phyloP scores from a whole-genome alignment of 2,797 vertebrate genomes.

The Enteromius afrohamiltoni region DNA sequence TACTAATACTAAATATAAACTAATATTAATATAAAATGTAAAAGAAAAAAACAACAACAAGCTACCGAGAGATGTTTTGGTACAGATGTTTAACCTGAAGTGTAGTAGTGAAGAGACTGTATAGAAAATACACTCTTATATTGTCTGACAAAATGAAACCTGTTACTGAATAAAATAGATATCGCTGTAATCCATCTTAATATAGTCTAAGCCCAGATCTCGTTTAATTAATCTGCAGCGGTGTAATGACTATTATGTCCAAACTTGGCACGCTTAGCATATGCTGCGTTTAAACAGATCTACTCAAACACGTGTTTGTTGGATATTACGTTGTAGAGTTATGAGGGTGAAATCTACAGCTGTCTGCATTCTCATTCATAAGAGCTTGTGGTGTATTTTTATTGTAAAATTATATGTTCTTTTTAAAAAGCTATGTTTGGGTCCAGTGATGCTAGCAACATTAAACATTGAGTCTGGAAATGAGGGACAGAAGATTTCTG shows the following conservation, averaged over 20 bases:
- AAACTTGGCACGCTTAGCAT: slow-evolving; percentile 17
- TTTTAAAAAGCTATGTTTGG: neutral
- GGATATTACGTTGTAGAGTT: slow-evolving; percentile 20
- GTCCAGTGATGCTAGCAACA: slow-evolving; percentile 7
- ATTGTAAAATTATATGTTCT: neutral
- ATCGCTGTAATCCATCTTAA: slow-evolving; percentile 21
- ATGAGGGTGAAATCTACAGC: neutral
- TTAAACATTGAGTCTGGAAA: slow-evolving; percentile 15
- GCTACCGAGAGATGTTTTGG: neutral
- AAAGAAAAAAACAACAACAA: neutral
- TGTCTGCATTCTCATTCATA: neutral
- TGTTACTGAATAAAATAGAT: slow-evolving; percentile 13
- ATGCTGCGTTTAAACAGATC: slow-evolving; percentile 47
- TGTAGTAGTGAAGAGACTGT: neutral
- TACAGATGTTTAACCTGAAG: neutral
- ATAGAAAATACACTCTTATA: neutral
- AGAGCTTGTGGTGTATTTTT: neutral
- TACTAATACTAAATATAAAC: neutral
- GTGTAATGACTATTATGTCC: slow-evolving; percentile 21
- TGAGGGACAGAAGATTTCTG: slow-evolving; percentile 8
- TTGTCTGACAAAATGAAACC: neutral
- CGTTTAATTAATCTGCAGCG: slow-evolving; percentile 30
- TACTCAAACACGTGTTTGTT: slow-evolving; percentile 17
- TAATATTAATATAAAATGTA: neutral
- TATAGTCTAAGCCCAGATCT: slow-evolving; percentile 36